These are phyloP conservation scores for Aldrovandia affinis DNA, from an alignment of 2,797 vertebrate species.

Conservation along the genomic window DNA sequence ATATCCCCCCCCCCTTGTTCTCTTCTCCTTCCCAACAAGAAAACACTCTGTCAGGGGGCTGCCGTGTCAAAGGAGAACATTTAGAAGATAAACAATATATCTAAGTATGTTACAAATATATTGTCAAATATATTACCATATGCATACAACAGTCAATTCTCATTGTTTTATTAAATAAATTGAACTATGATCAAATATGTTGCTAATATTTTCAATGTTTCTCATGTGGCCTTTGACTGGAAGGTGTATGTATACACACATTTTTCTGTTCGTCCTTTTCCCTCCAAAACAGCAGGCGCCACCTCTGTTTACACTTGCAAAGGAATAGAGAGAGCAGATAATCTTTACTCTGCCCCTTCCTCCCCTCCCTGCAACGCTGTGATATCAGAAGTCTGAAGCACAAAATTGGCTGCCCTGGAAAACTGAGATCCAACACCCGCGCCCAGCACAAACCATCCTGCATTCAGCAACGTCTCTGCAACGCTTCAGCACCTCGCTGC, in stretches of 20 bases:
- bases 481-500: not conserved
- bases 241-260: not conserved
- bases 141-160: no score
- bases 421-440: not conserved
- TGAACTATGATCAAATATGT: not conserved
- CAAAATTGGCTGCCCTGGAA: not conserved
- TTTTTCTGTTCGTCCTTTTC: not conserved
- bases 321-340: not conserved
- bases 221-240: not conserved
- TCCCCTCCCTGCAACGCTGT: not conserved
- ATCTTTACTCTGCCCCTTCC: not conserved
- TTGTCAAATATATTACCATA: no score
- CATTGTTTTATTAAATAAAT: not conserved
- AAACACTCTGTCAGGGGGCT: not conserved
- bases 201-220: not conserved
- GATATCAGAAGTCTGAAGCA: not conserved
- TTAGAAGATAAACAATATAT: no score
- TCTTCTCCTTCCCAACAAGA: constrained; percentile 16
- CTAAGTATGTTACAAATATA: no score
- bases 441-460: not conserved
- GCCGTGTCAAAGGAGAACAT: no score
- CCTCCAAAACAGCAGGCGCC: constrained; percentile 6
- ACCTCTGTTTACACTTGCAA: constrained; percentile 15
- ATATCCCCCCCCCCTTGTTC: not conserved
- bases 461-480: not conserved